These are phyloP conservation scores for Spinibarbus caldwelli DNA, from an alignment of 2,797 vertebrate genomes.

Conservation along the genomic window DNA sequence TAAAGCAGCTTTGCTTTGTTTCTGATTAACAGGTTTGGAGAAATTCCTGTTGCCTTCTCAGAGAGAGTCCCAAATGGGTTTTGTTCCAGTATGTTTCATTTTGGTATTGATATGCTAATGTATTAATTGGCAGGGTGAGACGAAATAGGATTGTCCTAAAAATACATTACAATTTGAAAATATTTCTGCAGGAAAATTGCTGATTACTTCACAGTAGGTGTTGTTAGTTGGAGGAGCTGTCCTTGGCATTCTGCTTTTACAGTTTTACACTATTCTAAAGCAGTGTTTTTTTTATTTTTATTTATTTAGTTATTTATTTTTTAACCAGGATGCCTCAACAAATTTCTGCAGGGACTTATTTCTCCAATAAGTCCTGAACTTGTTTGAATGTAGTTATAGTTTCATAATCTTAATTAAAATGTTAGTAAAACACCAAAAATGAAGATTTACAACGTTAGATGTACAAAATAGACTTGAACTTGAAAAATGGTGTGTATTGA, in stretches of 20 bases:
- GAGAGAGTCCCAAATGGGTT: slow-evolving; percentile 23
- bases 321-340: neutral
- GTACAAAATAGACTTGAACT: neutral
- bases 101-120: slow-evolving; percentile 51
- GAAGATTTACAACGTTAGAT: neutral
- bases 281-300: neutral
- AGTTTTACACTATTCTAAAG: slow-evolving; percentile 4
- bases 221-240: neutral
- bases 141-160: slow-evolving; percentile 32
- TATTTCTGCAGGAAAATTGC: slow-evolving; percentile 23
- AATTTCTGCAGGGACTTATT: neutral
- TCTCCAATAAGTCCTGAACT: too few relatives aligned
- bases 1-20: slow-evolving; percentile 41
- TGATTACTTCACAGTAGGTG: slow-evolving; percentile 20
- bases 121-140: slow-evolving; percentile 34
- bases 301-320: too few relatives aligned
- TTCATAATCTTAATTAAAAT: too few relatives aligned
- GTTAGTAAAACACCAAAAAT: too few relatives aligned
- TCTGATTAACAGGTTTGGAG: slow-evolving; percentile 31
- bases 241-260: neutral
- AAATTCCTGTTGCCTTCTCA: too few relatives aligned
- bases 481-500: neutral
- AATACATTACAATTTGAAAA: slow-evolving; percentile 47
- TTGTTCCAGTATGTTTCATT: slow-evolving; percentile 36
- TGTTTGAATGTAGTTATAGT: too few relatives aligned